Conservation (phyloP, 1,140 invertebrate species). For the Drosophila trapezifrons region DNA sequence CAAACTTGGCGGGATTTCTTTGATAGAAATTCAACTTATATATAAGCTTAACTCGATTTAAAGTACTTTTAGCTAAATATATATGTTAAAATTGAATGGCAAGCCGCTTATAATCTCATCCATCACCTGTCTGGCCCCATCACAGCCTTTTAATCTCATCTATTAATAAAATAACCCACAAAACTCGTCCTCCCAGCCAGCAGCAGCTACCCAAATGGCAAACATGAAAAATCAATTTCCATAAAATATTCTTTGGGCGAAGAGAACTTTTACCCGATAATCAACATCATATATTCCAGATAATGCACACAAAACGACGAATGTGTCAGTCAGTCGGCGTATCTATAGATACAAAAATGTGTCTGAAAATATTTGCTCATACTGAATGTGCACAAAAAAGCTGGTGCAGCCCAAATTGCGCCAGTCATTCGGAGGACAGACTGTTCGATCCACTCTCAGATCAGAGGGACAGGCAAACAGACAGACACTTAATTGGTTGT, state of each 20-base stretch:
- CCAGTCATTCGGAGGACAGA: conserved; percentile 28
- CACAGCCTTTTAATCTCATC: conserved; percentile 21
- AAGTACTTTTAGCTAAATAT: not conserved
- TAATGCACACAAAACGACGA: conserved; percentile 33
- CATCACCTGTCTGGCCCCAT: conserved; percentile 11
- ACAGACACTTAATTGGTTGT: conserved; percentile 77
- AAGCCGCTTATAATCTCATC: conserved; percentile 1
- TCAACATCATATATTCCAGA: conserved; percentile 36
- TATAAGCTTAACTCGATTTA: not conserved
- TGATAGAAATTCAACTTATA: not conserved
- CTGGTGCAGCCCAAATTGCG: conserved; percentile 29
- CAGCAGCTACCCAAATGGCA: not conserved
- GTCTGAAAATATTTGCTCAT: conserved; percentile 38
- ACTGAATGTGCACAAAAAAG: conserved; percentile 6
- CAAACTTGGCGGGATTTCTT: no score
- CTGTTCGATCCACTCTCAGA: conserved; percentile 29
- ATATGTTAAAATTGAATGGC: not conserved
- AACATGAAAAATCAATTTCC: conserved; percentile 43
- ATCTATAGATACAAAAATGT: conserved; percentile 37
- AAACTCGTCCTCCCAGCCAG: not conserved
- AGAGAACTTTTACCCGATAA: conserved; percentile 18
- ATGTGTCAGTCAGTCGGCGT: conserved; percentile 17
- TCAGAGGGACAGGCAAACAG: conserved; percentile 26
- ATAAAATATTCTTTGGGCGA: conserved; percentile 25
- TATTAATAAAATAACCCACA: conserved; percentile 18